A percentile compares a stretch with the other conserved stretches of the same genome.
Evolutionary conservation across 2,113 vertebrate genomes (phyloP).

Genomic region (Phyllopteryx taeniolatus): DNA sequence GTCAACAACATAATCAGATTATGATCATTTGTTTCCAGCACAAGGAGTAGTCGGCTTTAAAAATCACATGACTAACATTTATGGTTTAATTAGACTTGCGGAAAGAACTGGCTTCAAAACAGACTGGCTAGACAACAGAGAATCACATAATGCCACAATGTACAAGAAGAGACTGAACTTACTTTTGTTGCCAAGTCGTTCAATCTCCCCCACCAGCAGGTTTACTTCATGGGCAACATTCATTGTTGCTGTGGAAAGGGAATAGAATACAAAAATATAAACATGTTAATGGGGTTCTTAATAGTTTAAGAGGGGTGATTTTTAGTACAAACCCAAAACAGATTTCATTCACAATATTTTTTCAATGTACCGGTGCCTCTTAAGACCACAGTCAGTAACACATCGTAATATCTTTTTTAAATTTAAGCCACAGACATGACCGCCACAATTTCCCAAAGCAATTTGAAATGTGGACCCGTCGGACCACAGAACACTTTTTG

Average conservation of each 20-base stretch:
- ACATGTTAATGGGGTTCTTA: not conserved
- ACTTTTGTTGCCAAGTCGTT: conserved; percentile 88
- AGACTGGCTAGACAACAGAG: not conserved
- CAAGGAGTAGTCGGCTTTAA: not conserved
- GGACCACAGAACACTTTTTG: no score
- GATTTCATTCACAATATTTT: not conserved
- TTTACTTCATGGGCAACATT: conserved; percentile 85
- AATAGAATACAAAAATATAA: not conserved
- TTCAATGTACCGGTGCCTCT: not conserved
- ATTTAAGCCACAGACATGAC: no score
- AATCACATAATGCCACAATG: not conserved
- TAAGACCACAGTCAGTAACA: not conserved
- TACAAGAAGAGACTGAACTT: conserved; percentile 50
- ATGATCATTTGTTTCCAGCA: not conserved
- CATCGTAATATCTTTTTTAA: no score
- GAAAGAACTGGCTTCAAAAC: not conserved
- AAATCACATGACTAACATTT: conserved; percentile 7
- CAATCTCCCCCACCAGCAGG: conserved; percentile 87
- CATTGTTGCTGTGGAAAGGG: conserved; percentile 73
- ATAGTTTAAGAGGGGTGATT: not conserved
- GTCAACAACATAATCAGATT: no score
- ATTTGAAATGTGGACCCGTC: no score
- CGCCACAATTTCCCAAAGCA: no score
- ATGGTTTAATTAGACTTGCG: not conserved
- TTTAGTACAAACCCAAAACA: not conserved